These are phyloP conservation scores for Theretra japonica DNA, from an alignment of 2,888 invertebrate species.

Conservation along the genomic window DNA sequence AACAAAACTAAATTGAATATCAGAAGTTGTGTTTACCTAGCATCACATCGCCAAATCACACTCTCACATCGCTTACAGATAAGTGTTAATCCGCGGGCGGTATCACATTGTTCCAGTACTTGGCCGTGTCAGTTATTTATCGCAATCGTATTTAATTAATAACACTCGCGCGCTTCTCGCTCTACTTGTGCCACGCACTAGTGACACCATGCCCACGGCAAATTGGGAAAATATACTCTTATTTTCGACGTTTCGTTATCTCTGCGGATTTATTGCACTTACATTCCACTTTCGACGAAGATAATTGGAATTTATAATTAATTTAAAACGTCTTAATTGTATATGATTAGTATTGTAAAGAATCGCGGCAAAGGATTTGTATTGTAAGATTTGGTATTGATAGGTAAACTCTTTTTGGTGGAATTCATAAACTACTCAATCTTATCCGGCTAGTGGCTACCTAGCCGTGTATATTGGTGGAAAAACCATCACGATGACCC, in stretches of 20 bases:
- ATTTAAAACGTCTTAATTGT: constrained; percentile 1
- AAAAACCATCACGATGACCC: too few relatives aligned
- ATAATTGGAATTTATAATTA: constrained; percentile 6
- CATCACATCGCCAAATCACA: too few relatives aligned
- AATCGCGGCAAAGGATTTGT: neutral
- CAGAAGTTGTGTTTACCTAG: too few relatives aligned
- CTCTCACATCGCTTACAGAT: constrained; percentile 4
- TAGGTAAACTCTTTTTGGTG: too few relatives aligned
- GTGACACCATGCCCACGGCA: constrained; percentile 39
- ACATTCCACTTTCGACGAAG: constrained; percentile 12
- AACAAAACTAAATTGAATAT: too few relatives aligned
- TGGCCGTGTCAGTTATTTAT: constrained; percentile 34
- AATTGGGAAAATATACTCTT: constrained; percentile 42
- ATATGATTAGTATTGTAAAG: constrained; percentile 9
- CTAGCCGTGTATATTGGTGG: too few relatives aligned
- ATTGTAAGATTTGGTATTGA: neutral
- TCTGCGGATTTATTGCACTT: constrained; percentile 13
- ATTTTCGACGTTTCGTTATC: constrained; percentile 34
- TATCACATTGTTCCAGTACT: neutral
- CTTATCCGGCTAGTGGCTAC: too few relatives aligned
- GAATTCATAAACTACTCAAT: too few relatives aligned
- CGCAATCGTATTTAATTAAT: constrained; percentile 51
- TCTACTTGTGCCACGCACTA: constrained; percentile 58
- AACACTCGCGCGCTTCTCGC: constrained; percentile 55
- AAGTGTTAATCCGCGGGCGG: neutral